Evolutionary conservation across 2,888 invertebrate species (phyloP).

Genomic region (Synanthedon andrenaeformis): DNA sequence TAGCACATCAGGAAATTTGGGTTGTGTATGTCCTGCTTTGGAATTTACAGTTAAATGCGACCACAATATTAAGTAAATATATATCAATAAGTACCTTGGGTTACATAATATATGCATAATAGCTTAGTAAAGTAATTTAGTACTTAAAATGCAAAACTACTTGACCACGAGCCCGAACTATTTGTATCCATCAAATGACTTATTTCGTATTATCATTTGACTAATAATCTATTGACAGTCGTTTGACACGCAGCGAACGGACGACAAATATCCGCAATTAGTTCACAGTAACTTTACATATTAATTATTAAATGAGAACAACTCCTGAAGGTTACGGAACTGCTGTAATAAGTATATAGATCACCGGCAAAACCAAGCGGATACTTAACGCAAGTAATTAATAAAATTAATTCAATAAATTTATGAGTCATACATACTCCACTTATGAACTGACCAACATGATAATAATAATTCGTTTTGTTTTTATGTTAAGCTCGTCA

Average conservation of each 20-base stretch:
- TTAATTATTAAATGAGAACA: conserved; percentile 59
- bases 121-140: too few relatives aligned
- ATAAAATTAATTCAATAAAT: conserved; percentile 11
- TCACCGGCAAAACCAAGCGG: conserved; percentile 30
- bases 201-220: conserved; percentile 14
- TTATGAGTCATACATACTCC: conserved; percentile 10
- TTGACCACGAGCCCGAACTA: background rate
- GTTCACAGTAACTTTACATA: conserved; percentile 48
- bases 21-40: too few relatives aligned
- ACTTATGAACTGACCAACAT: conserved; percentile 5
- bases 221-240: conserved; percentile 17
- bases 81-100: too few relatives aligned
- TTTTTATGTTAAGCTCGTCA: too few relatives aligned
- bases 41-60: too few relatives aligned
- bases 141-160: background rate
- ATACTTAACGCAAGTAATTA: conserved; percentile 20
- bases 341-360: conserved; percentile 12
- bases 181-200: conserved; percentile 4
- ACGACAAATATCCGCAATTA: conserved; percentile 46
- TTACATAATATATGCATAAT: too few relatives aligned
- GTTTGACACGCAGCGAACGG: conserved; percentile 19
- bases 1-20: too few relatives aligned
- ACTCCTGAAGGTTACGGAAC: conserved; percentile 38
- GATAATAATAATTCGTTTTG: conserved; percentile 1
- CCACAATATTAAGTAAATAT: too few relatives aligned